A percentile compares a stretch with the other conserved stretches of the same genome.
phyloP scores from a whole-genome alignment of 2,888 invertebrate genomes.

The Oasisia sp. region DNA sequence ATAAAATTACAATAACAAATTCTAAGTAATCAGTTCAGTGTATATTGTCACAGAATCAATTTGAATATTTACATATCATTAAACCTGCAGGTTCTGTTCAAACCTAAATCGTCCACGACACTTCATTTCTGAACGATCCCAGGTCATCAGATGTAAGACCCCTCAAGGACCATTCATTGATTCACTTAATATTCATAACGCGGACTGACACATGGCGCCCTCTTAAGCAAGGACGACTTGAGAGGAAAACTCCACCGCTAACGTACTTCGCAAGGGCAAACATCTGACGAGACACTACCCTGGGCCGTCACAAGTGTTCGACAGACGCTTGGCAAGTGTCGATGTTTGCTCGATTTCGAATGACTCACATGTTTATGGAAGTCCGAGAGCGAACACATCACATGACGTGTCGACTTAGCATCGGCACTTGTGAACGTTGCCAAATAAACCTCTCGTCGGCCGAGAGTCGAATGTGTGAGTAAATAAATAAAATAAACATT shows the following conservation, averaged over 20 bases:
- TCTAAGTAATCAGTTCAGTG: neutral
- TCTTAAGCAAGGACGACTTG: neutral
- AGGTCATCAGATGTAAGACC: neutral
- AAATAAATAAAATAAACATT: neutral
- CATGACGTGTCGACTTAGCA: slow-evolving; percentile 1
- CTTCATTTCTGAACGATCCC: neutral
- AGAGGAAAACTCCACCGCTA: neutral
- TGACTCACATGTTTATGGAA: neutral
- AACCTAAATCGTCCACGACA: neutral
- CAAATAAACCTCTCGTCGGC: neutral
- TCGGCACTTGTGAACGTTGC: neutral
- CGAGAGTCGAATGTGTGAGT: neutral
- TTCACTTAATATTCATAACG: neutral
- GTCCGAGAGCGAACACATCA: neutral
- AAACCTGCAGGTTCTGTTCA: neutral
- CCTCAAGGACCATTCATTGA: neutral
- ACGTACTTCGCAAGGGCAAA: neutral
- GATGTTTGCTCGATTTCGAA: neutral
- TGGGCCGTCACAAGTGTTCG: neutral
- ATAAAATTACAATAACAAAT: neutral
- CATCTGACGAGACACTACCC: neutral
- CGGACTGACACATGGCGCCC: neutral
- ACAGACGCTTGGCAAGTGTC: slow-evolving; percentile 2
- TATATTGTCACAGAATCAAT: neutral
- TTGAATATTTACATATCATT: neutral